These are phyloP conservation scores for Neodiprion fabricii DNA, from an alignment of 1,140 invertebrate genomes.

Conservation along the genomic window DNA sequence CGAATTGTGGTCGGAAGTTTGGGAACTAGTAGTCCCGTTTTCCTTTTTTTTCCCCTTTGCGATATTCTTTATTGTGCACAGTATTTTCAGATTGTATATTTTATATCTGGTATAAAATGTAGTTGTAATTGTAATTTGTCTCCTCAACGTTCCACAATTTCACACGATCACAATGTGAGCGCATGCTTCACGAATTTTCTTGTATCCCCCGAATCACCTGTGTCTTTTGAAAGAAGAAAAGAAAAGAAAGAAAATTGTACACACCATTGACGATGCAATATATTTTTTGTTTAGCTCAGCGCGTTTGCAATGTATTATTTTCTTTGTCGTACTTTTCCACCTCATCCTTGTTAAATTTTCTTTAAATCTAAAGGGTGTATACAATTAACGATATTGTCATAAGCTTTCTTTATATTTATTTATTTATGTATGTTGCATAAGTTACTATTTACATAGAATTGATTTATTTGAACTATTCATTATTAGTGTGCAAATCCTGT, in stretches of 20 bases:
- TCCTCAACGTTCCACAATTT: too few species aligned
- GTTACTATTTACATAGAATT: too few species aligned
- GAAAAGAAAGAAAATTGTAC: constrained; percentile 34
- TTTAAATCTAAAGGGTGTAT: background rate
- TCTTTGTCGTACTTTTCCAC: background rate
- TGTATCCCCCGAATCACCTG: background rate
- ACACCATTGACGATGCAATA: constrained; percentile 50
- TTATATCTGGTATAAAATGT: too few species aligned
- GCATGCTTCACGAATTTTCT: background rate
- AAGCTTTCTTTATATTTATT: constrained; percentile 6
- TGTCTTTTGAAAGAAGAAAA: background rate
- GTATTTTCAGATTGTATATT: too few species aligned
- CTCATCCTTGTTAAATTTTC: background rate
- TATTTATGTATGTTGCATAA: constrained; percentile 9
- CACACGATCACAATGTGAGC: too few species aligned
- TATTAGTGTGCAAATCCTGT: constrained; percentile 65
- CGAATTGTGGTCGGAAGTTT: too few species aligned
- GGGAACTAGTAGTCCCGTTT: too few species aligned
- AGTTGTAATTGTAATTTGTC: too few species aligned
- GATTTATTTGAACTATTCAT: background rate
- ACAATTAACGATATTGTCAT: background rate
- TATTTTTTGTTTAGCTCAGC: constrained; percentile 49
- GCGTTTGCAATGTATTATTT: background rate
- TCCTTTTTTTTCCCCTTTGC: too few species aligned
- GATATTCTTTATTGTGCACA: too few species aligned